Conservation (phyloP, 64 coral and sea anemone genomes). For the Montipora capricornis region DNA sequence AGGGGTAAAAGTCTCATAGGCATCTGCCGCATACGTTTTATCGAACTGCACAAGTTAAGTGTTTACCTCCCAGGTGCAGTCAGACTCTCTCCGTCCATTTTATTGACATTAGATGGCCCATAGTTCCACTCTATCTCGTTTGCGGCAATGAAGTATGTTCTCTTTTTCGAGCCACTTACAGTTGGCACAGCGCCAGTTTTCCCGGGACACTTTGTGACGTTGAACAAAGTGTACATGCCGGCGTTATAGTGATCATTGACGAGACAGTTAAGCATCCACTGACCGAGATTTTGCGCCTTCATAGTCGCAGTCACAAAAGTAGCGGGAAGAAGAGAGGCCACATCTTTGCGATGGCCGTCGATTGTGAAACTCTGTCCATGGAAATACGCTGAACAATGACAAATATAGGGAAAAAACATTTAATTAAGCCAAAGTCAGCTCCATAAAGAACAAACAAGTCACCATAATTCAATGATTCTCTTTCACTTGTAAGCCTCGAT, state of each 20-base stretch:
- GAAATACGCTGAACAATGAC: constrained; percentile 64
- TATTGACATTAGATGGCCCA: constrained; percentile 78
- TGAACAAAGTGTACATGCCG: constrained; percentile 88
- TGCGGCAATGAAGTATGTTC: constrained; percentile 89
- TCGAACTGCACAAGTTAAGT: too few relatives aligned
- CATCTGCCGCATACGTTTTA: too few relatives aligned
- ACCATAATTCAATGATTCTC: background rate
- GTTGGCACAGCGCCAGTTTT: constrained; percentile 22
- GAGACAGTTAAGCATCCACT: constrained; percentile 93
- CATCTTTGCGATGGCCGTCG: constrained; percentile 87
- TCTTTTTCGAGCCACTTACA: constrained; percentile 59
- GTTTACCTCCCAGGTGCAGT: constrained; percentile 64
- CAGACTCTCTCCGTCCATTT: constrained; percentile 69
- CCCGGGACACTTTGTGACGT: constrained; percentile 68
- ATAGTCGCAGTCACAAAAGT: constrained; percentile 88
- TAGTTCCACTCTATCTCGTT: constrained; percentile 92
- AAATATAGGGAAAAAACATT: background rate
- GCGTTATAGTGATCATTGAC: constrained; percentile 87
- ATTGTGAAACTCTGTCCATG: constrained; percentile 85
- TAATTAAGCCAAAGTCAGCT: background rate
- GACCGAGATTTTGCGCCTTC: constrained; percentile 81
- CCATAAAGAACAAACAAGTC: background rate
- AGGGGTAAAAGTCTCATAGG: too few relatives aligned
- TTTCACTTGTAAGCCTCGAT: too few relatives aligned
- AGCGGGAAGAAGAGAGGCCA: constrained; percentile 83